Conservation (phyloP, 2,888 invertebrate species). For the Camptogramma bilineatum region DNA sequence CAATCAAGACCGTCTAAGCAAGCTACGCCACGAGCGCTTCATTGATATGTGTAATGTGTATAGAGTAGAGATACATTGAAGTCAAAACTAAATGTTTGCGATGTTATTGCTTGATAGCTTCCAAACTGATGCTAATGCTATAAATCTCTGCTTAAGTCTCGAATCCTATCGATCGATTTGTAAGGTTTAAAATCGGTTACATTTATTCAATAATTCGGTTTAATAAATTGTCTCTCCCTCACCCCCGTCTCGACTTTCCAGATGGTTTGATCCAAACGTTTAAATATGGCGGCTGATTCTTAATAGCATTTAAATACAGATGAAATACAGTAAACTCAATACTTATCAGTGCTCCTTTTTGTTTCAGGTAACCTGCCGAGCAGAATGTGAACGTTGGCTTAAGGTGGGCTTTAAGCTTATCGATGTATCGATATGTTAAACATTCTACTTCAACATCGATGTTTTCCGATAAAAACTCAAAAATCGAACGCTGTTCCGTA, state of each 20-base stretch:
- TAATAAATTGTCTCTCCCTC: slow-evolving; percentile 60
- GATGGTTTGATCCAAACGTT: slow-evolving; percentile 68
- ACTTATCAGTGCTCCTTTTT: slow-evolving; percentile 45
- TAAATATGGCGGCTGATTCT: slow-evolving; percentile 61
- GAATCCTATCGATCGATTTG: slow-evolving; percentile 28
- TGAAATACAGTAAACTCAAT: slow-evolving; percentile 30
- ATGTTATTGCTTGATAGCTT: not conserved
- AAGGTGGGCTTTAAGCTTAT: slow-evolving; percentile 1
- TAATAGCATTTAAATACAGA: slow-evolving; percentile 49
- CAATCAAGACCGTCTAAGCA: no score
- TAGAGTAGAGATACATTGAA: no score
- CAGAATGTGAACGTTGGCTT: not conserved
- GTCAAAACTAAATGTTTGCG: no score
- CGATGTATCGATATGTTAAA: not conserved
- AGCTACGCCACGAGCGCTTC: no score
- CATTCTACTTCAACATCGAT: no score
- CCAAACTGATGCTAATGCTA: slow-evolving; percentile 2
- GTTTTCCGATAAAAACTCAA: not conserved
- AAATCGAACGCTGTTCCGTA: not conserved
- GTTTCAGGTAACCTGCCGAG: slow-evolving; percentile 60
- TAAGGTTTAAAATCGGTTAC: slow-evolving; percentile 43
- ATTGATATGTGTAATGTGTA: no score
- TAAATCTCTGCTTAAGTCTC: slow-evolving; percentile 8
- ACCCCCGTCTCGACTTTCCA: slow-evolving; percentile 65
- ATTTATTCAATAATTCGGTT: slow-evolving; percentile 59